Percentiles rank a stretch among this genome's conserved stretches.
Evolutionary conservation across 2,888 invertebrate species (phyloP).

Genomic region (Clunio marinus): DNA sequence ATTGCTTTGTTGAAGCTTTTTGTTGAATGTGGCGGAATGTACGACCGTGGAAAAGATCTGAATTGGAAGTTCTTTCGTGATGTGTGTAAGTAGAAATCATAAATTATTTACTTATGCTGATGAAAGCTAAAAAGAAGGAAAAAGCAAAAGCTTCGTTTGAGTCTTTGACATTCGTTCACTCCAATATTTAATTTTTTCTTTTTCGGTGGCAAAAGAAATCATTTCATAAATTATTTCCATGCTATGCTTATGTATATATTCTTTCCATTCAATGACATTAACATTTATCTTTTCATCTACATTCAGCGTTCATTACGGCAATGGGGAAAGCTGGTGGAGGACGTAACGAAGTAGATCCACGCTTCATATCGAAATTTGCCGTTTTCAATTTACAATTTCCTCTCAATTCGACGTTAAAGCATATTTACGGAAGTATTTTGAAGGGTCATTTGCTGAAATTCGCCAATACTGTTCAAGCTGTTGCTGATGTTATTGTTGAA

Average conservation of each 20-base stretch:
- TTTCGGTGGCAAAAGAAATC: too few relatives aligned
- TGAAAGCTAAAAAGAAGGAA: neutral
- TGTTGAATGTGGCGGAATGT: constrained; percentile 85
- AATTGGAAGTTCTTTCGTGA: constrained; percentile 86
- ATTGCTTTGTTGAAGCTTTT: constrained; percentile 85
- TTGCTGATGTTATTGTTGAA: constrained; percentile 64
- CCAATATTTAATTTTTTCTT: neutral
- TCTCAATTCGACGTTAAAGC: constrained; percentile 67
- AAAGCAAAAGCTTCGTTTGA: too few relatives aligned
- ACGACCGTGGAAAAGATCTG: constrained; percentile 82
- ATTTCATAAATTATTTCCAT: too few relatives aligned
- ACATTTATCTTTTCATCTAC: neutral
- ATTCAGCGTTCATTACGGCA: constrained; percentile 66
- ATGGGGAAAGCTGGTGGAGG: constrained; percentile 89
- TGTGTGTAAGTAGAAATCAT: constrained; percentile 59
- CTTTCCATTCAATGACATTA: constrained; percentile 22
- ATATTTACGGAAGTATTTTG: constrained; percentile 79
- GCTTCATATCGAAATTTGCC: constrained; percentile 87
- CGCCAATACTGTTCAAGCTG: constrained; percentile 59
- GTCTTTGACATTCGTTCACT: too few relatives aligned
- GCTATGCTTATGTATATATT: neutral
- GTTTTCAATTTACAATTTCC: constrained; percentile 84
- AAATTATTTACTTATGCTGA: too few relatives aligned
- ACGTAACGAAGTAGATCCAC: constrained; percentile 82
- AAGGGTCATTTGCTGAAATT: constrained; percentile 71